Conservation (phyloP, 2,797 vertebrate genomes). For the Anolis apletophallus region DNA sequence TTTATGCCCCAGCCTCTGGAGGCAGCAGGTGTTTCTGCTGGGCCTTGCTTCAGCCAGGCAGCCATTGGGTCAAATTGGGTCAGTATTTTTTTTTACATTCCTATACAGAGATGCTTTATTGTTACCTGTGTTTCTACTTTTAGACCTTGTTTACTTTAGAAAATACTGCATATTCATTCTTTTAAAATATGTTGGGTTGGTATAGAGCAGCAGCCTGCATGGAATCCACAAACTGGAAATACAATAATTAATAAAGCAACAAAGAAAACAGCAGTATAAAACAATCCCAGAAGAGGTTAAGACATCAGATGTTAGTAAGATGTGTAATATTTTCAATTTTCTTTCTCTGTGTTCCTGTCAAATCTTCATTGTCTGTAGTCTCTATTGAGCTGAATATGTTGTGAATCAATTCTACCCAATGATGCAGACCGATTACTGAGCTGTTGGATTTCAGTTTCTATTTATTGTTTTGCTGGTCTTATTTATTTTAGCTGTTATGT, state of each 20-base stretch:
- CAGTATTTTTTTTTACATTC: too few relatives aligned
- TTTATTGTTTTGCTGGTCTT: neutral
- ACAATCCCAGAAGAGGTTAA: neutral
- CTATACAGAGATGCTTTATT: too few relatives aligned
- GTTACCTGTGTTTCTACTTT: too few relatives aligned
- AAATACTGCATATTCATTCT: neutral
- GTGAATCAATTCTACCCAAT: slow-evolving; percentile 12
- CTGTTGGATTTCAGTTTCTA: neutral
- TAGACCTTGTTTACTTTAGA: too few relatives aligned
- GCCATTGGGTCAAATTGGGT: too few relatives aligned
- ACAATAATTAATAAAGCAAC: neutral
- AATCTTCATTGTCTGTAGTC: neutral
- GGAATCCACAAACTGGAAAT: neutral
- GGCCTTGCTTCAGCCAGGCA: too few relatives aligned
- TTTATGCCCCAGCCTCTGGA: too few relatives aligned
- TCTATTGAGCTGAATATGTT: slow-evolving; percentile 3
- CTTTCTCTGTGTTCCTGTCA: slow-evolving; percentile 19
- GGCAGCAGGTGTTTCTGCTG: too few relatives aligned
- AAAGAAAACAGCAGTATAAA: neutral
- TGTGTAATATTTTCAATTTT: slow-evolving; percentile 44
- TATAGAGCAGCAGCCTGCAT: neutral
- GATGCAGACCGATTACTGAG: slow-evolving; percentile 20
- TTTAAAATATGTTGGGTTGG: neutral
- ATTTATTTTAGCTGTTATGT: neutral
- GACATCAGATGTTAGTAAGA: neutral